Conservation (phyloP, 2,797 vertebrate genomes). For the Knipowitschia caucasica region DNA sequence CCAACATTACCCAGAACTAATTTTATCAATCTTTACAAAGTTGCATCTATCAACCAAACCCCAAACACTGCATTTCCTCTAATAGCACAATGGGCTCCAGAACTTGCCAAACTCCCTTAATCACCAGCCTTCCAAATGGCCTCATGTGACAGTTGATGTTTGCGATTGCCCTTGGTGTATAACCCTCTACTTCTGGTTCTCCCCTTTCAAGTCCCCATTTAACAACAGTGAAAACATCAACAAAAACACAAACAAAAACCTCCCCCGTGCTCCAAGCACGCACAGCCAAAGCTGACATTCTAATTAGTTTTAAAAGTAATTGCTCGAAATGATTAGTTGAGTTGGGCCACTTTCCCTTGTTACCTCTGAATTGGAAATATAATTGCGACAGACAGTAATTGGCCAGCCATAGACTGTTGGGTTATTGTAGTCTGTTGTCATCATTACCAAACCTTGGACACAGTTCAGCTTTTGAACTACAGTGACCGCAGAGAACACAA, state of each 20-base stretch:
- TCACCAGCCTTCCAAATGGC: constrained; percentile 57
- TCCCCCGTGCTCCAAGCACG: constrained; percentile 54
- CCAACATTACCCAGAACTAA: constrained; percentile 58
- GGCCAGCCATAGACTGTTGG: constrained; percentile 74
- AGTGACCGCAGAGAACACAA: constrained; percentile 72
- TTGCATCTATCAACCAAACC: constrained; percentile 36
- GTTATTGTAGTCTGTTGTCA: constrained; percentile 78
- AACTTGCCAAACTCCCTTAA: constrained; percentile 54
- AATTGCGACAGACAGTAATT: constrained; percentile 78
- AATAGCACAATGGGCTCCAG: constrained; percentile 41
- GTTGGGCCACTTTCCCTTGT: constrained; percentile 73
- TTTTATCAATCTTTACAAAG: constrained; percentile 49
- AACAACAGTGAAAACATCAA: constrained; percentile 72
- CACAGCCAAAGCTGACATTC: constrained; percentile 70
- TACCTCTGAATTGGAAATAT: constrained; percentile 80
- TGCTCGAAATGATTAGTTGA: constrained; percentile 81
- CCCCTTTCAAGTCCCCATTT: constrained; percentile 64
- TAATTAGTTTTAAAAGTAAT: constrained; percentile 82
- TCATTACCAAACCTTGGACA: constrained; percentile 73
- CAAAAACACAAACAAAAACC: constrained; percentile 74
- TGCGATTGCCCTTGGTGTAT: constrained; percentile 58
- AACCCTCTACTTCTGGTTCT: constrained; percentile 42
- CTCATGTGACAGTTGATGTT: constrained; percentile 55
- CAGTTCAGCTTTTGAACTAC: constrained; percentile 76
- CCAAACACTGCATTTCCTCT: constrained; percentile 42